A percentile compares a stretch with the other conserved stretches of the same genome.
Evolutionary conservation across 1,140 invertebrate species (phyloP).

Genomic region (Phenacoccus solenopsis): DNA sequence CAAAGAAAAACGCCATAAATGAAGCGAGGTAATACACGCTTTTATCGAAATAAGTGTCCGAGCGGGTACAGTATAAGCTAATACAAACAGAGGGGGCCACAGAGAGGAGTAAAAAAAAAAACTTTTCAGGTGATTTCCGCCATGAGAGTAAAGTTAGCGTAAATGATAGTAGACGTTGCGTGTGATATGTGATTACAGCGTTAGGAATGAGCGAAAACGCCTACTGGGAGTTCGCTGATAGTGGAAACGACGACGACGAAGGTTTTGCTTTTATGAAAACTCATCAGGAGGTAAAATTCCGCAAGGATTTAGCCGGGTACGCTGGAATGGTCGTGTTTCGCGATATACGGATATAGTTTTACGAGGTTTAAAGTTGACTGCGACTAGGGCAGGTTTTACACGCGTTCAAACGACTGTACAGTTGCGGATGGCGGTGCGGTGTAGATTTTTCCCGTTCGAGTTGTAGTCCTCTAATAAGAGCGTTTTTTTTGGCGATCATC

Average conservation of each 20-base stretch:
- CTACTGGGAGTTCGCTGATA: conserved; percentile 9
- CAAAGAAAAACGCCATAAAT: too few relatives aligned
- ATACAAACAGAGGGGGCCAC: background rate
- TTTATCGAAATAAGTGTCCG: conserved; percentile 13
- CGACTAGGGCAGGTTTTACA: too few relatives aligned
- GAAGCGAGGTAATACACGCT: too few relatives aligned
- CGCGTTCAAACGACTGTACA: too few relatives aligned
- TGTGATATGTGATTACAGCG: conserved; percentile 10
- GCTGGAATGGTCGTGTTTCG: too few relatives aligned
- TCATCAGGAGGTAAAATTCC: conserved; percentile 10
- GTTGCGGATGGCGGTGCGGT: too few relatives aligned
- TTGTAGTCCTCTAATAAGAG: too few relatives aligned
- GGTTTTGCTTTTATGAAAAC: conserved; percentile 9
- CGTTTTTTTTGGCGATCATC: too few relatives aligned
- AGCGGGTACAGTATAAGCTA: background rate
- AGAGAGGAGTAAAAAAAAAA: background rate
- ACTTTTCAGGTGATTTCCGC: conserved; percentile 11
- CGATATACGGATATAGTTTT: too few relatives aligned
- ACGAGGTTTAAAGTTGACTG: too few relatives aligned
- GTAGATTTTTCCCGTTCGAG: too few relatives aligned
- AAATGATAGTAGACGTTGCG: conserved; percentile 12
- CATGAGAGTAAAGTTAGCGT: conserved; percentile 10
- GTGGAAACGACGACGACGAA: background rate
- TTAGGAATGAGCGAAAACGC: background rate
- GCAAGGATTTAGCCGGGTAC: conserved; percentile 9